These are phyloP conservation scores for Lasius platythorax DNA, from an alignment of 2,888 invertebrate genomes.

Conservation along the genomic window DNA sequence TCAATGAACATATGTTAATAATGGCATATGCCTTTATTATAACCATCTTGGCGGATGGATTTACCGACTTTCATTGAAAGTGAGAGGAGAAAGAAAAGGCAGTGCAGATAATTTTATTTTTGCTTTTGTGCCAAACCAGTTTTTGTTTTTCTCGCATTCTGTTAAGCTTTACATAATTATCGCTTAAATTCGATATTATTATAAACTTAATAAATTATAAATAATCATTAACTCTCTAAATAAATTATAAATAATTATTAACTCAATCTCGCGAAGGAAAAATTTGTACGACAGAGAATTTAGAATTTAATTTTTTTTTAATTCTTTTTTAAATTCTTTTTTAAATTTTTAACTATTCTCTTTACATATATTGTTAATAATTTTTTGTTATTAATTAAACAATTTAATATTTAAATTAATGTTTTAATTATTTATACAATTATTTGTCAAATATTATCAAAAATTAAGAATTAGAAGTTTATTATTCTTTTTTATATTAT, in stretches of 20 bases:
- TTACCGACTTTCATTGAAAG: slow-evolving; percentile 77
- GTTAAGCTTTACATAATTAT: background rate
- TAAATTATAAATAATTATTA: background rate
- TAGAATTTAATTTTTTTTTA: background rate
- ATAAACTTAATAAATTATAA: background rate
- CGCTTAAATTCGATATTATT: background rate
- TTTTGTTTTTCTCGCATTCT: slow-evolving; percentile 52
- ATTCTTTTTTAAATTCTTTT: no score
- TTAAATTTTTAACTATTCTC: background rate
- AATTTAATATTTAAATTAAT: background rate
- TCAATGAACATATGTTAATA: background rate
- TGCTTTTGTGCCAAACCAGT: slow-evolving; percentile 78
- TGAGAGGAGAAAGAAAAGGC: slow-evolving; percentile 78
- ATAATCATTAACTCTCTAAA: background rate
- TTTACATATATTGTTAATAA: background rate
- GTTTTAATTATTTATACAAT: slow-evolving; percentile 1
- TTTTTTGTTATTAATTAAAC: background rate
- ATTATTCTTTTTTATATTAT: background rate
- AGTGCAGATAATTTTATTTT: slow-evolving; percentile 78
- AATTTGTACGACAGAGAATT: background rate
- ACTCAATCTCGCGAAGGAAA: background rate
- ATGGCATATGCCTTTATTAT: background rate
- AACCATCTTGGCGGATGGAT: background rate
- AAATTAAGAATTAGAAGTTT: background rate
- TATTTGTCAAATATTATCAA: background rate